Evolutionary conservation across 2,113 vertebrate species (phyloP).

Genomic region (Silurus asotus): DNA sequence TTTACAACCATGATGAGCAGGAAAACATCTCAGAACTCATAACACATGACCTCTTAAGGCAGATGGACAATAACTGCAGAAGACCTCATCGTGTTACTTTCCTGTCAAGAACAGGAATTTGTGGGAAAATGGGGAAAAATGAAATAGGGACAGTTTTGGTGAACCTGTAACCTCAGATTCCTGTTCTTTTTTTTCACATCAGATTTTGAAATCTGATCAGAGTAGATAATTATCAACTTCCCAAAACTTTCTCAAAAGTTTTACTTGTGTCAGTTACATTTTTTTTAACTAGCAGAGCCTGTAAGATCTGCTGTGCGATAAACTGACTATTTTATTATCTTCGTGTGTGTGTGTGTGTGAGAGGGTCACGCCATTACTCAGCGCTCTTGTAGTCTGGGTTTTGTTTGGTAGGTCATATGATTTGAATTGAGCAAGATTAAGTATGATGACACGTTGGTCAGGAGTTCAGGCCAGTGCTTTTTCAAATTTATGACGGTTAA

Average conservation of each 20-base stretch:
- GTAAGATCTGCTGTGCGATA: neutral
- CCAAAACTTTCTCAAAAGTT: neutral
- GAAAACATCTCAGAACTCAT: neutral
- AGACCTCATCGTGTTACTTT: neutral
- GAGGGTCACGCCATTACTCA: neutral
- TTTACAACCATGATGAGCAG: neutral
- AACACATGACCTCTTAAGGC: neutral
- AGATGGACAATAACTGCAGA: neutral
- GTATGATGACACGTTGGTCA: conserved; percentile 16
- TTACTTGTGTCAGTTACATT: neutral
- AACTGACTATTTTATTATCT: neutral
- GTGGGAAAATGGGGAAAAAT: neutral
- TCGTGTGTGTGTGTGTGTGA: neutral
- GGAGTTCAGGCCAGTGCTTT: conserved; percentile 20
- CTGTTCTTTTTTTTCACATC: neutral
- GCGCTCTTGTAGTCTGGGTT: neutral
- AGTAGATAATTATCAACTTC: neutral
- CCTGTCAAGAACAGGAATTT: neutral
- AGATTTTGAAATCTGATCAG: neutral
- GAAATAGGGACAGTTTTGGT: neutral
- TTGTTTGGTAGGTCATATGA: conserved; percentile 20
- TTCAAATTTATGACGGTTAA: neutral
- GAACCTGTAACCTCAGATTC: neutral
- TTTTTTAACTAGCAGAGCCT: too few species aligned
- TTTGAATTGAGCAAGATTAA: conserved; percentile 23